Percentiles rank a stretch among this genome's conserved stretches.
These are phyloP conservation scores for Tiliacea citrago DNA, from an alignment of 2,888 invertebrate genomes.

Conservation along the genomic window DNA sequence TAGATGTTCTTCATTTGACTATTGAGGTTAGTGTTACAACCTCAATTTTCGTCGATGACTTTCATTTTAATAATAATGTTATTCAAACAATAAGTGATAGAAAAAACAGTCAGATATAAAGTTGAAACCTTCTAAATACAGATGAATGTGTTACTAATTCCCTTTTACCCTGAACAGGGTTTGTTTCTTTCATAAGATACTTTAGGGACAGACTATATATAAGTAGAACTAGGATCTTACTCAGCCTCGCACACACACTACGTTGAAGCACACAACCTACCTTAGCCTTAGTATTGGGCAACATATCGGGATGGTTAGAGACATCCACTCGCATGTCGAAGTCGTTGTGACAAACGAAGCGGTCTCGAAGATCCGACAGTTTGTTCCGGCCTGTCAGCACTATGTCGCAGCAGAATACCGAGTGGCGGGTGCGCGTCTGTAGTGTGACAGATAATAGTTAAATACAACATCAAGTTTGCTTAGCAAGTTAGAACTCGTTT, in stretches of 20 bases:
- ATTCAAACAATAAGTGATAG: not conserved
- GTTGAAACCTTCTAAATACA: not conserved
- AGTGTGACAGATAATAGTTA: not conserved
- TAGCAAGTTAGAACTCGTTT: too few species aligned
- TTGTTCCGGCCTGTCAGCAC: conserved; percentile 87
- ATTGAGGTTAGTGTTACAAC: not conserved
- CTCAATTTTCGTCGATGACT: not conserved
- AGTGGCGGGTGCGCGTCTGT: conserved; percentile 76
- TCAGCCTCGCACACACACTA: not conserved
- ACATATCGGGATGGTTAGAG: conserved; percentile 86
- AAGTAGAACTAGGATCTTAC: not conserved
- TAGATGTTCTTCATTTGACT: not conserved
- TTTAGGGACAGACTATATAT: not conserved
- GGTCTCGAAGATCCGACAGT: conserved; percentile 93
- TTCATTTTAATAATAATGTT: not conserved
- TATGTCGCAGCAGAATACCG: conserved; percentile 80
- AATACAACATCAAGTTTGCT: too few species aligned
- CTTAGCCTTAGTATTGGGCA: conserved; percentile 75
- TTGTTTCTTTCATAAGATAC: not conserved
- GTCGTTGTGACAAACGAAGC: conserved; percentile 94
- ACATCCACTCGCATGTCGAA: conserved; percentile 91
- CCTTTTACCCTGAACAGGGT: not conserved
- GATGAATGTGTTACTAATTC: not conserved
- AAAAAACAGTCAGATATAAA: too few species aligned
- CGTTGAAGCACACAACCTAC: conserved; percentile 58